Base-by-base conservation (phyloP, 1,140 invertebrate genomes). In the Drosophila gunungcola region DNA sequence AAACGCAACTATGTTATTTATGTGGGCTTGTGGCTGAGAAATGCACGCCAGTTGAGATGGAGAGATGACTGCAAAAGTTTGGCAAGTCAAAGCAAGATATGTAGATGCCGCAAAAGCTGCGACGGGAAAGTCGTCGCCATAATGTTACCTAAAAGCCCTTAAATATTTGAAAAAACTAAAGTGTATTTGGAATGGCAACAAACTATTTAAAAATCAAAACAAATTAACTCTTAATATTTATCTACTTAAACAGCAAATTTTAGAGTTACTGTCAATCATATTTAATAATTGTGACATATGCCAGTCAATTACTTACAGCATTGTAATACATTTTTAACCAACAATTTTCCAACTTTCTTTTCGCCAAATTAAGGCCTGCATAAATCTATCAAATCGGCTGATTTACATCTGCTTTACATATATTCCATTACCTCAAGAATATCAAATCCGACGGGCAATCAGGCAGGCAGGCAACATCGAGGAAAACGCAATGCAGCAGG, bases 1-100 rank as follows among this genome's bases (percentile, higher is more conserved):
- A 69, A 69, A 54, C 56, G 42, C 56, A 77, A 77, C 56, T 78
- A 41, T 77, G 53, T 70, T 70, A 77, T 78, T 78, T 70, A 78
- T 78, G 74, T 42, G 73, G 41, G 34, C 36, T 49, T 61, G 38
- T 53, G 55, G 61, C 61, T 49, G 49, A n/a, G 52, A 63, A 64
- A 74, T 74, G 73, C 25, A 27, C 68, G 25, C 11, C 36, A 41
- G 53, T 58, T 58, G 56, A 13, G 27, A 43, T n/a, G 32, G 45
- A 13, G 51, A 29, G 42, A 70, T 45, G 32, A 29, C 32, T 45
- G 27, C 11, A 36, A 34, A 13, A 32, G 29, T 43, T 70, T 67
- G 42, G 38, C 27, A 34, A 45, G 27, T 46, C 65, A 46, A 69
- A 70, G 43, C 38, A 34, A 36, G 52, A 41, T 56, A n/a, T n/a